A percentile compares a stretch with the other conserved stretches of the same genome.
Evolutionary conservation across 2,113 vertebrate genomes (phyloP).

Genomic region (Bombycilla garrulus): DNA sequence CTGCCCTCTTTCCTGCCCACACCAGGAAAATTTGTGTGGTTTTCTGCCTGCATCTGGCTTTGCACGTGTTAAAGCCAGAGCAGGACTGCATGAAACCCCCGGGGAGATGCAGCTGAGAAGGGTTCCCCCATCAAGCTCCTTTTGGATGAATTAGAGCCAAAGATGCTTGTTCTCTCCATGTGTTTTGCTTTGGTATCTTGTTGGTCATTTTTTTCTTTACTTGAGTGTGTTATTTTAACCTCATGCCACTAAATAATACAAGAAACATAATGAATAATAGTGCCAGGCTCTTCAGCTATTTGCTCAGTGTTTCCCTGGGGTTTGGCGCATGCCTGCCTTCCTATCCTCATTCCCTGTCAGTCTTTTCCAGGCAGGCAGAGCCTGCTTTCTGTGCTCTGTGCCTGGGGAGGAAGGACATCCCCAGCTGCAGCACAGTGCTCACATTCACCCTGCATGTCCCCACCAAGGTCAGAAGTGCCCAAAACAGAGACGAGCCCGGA

Average conservation of each 20-base stretch:
- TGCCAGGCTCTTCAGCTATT: conserved; percentile 14
- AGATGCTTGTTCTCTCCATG: neutral
- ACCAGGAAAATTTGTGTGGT: neutral
- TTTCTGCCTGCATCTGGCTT: neutral
- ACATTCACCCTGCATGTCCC: fast-evolving
- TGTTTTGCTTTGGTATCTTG: conserved; percentile 35
- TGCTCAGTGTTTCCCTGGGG: conserved; percentile 33
- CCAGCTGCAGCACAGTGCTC: neutral
- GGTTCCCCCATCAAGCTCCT: neutral
- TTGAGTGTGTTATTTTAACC: conserved; percentile 47
- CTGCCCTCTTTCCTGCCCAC: neutral
- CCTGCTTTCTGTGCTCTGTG: neutral
- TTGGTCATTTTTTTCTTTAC: neutral
- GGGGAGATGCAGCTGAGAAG: neutral
- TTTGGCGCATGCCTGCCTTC: neutral
- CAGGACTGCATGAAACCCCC: neutral
- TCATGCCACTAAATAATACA: conserved; percentile 10
- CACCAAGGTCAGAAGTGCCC: neutral
- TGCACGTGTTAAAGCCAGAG: neutral
- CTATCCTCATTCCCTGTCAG: neutral
- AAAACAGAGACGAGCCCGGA: neutral
- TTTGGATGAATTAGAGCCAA: neutral
- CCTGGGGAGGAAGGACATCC: neutral
- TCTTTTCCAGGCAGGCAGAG: neutral
- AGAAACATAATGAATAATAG: conserved; percentile 28